phyloP scores from a whole-genome alignment of 2,888 invertebrate species.

The Lepidocyrtinus sp. region DNA sequence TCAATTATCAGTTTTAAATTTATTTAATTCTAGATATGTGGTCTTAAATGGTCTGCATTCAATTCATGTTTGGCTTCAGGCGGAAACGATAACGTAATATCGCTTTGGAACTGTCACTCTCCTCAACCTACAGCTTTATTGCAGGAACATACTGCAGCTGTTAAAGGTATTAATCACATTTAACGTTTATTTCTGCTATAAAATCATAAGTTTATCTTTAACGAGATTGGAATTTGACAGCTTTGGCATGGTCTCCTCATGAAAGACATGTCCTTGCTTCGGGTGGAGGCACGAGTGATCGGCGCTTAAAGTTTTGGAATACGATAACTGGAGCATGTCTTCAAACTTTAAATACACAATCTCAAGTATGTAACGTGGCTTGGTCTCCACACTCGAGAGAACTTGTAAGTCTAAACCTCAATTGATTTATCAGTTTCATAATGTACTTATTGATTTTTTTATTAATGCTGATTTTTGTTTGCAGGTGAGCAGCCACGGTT shows the following conservation, averaged over 20 bases:
- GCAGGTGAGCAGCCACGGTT: slow-evolving; percentile 92
- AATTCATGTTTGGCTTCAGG: slow-evolving; percentile 97
- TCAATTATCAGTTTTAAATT: too few relatives aligned
- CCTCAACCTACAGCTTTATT: slow-evolving; percentile 93
- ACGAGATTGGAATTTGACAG: slow-evolving; percentile 72
- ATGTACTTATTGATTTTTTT: neutral
- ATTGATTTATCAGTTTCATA: neutral
- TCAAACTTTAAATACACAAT: slow-evolving; percentile 97
- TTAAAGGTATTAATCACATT: slow-evolving; percentile 76
- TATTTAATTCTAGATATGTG: slow-evolving; percentile 79
- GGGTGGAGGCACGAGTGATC: slow-evolving; percentile 99
- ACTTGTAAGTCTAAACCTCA: slow-evolving; percentile 77
- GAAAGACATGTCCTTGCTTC: slow-evolving; percentile 96
- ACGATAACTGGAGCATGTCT: slow-evolving; percentile 97
- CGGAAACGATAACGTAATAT: slow-evolving; percentile 96
- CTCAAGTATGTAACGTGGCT: slow-evolving; percentile 97
- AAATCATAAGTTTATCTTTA: neutral
- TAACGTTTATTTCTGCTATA: neutral
- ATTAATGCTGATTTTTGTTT: slow-evolving; percentile 36
- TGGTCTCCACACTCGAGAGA: slow-evolving; percentile 99
- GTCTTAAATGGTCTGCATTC: slow-evolving; percentile 98
- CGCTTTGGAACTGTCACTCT: slow-evolving; percentile 92
- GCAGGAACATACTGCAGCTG: slow-evolving; percentile 95
- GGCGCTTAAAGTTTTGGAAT: slow-evolving; percentile 95
- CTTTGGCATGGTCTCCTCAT: slow-evolving; percentile 99